A percentile compares a stretch with the other conserved stretches of the same genome.
Evolutionary conservation across 2,113 vertebrate genomes (phyloP).

Genomic region (Tetraodon nigroviridis): DNA sequence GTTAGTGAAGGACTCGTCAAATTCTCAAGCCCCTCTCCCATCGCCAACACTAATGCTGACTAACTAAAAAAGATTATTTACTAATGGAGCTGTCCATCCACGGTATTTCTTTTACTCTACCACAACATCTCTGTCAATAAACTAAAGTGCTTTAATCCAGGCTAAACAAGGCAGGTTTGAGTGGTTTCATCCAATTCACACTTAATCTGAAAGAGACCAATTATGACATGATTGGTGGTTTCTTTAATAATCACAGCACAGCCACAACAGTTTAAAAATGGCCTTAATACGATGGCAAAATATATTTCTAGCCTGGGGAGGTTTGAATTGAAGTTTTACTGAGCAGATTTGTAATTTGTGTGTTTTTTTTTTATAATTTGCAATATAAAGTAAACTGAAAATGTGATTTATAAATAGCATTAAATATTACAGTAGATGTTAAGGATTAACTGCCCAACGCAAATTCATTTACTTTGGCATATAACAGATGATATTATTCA

Average conservation of each 20-base stretch:
- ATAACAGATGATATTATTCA: no score
- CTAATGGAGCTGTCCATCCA: conserved; percentile 58
- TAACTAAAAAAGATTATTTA: conserved; percentile 31
- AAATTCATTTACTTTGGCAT: no score
- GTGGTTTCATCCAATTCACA: conserved; percentile 28
- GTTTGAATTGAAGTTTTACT: no score
- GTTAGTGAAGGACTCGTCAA: conserved; percentile 49
- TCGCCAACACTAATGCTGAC: conserved; percentile 35
- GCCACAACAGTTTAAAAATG: background rate
- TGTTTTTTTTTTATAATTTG: background rate
- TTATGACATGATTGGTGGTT: background rate
- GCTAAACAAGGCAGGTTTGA: conserved; percentile 34
- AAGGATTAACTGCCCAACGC: no score
- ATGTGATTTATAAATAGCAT: no score
- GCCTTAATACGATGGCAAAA: background rate
- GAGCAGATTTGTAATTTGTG: background rate
- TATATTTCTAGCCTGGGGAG: background rate
- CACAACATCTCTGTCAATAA: conserved; percentile 46
- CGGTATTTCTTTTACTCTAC: conserved; percentile 25
- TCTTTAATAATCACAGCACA: background rate
- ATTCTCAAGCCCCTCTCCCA: conserved; percentile 61
- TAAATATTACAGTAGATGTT: no score
- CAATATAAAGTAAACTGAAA: no score
- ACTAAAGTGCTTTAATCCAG: conserved; percentile 68
- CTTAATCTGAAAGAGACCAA: background rate